Base-by-base conservation (phyloP, 2,113 vertebrate species). In the Myotis yumanensis region DNA sequence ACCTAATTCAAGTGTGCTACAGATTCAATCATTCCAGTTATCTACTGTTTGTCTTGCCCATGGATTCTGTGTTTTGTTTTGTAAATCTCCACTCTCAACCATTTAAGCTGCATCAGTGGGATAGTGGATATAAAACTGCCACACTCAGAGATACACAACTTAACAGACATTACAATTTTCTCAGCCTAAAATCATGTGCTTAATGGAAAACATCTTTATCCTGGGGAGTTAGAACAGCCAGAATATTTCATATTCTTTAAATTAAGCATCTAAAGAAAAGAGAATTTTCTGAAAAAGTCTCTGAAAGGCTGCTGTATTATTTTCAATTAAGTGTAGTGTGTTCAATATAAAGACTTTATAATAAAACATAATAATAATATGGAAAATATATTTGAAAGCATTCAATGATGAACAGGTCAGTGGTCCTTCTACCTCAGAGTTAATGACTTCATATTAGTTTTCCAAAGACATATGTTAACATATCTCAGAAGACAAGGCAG, bases 291-390 rank as follows among this genome's bases (percentile, higher is more conserved):
- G 12, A 46, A 43, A 43, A 43, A 88, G 14, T 91, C 66, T 90
- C 46, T 80, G 16, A 90, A 43, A 84, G 35, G n/a, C 0, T 76
- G 66, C 30, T 17, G 12, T 72, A 30, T 79, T 90, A 28, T 59
- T 75, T 94, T 80, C 46, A 75, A 51, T 46, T 43, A 94, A 35
- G 40, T 62, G 23, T 68, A 80, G 64, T 8, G 32, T 28, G 37
- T 72, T 93, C 64, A 95, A 92, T 88, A 57, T 68, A 87, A 90
- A 92, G 54, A 90, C 28, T 43, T 86, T 85, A 46, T 51, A 51
- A 40, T 40, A 46, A 48, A 25, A 76, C 28, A 48, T 76, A 54
- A 43, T 28, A 40, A 81, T 62, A 43, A 82, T 37, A 82, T 40
- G 5, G 16, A 43, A 81, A 43, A 32, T 12, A 62, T 32, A 43